Conservation (phyloP, 2,797 vertebrate genomes). For the Craterocephalus amniculus region DNA sequence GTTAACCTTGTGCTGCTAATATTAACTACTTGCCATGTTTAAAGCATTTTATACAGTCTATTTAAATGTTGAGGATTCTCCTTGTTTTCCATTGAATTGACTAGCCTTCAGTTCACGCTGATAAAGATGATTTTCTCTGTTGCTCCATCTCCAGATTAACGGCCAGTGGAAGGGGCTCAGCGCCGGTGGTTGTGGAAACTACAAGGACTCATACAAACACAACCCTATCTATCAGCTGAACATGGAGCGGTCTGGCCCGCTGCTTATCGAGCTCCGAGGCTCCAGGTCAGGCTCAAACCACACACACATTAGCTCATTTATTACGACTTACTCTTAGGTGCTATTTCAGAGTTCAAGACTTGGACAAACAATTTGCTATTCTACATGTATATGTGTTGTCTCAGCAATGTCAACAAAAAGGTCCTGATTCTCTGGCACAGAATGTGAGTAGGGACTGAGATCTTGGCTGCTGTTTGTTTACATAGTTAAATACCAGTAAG, state of each 20-base stretch:
- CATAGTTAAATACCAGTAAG: neutral
- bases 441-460: neutral
- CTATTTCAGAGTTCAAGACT: no score
- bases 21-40: neutral
- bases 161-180: slow-evolving; percentile 95
- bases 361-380: neutral
- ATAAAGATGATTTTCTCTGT: neutral
- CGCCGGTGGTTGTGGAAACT: slow-evolving; percentile 96
- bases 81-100: neutral
- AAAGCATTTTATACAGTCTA: neutral
- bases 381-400: neutral
- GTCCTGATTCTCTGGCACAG: no score
- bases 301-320: neutral
- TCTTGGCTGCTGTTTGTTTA: neutral
- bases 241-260: slow-evolving; percentile 89
- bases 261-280: slow-evolving; percentile 93
- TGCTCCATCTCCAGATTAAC: slow-evolving; percentile 84
- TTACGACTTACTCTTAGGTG: neutral
- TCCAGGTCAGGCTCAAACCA: slow-evolving; percentile 86
- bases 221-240: slow-evolving; percentile 96
- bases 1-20: neutral
- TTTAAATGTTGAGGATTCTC: neutral
- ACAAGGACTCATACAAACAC: slow-evolving; percentile 93
- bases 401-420: neutral
- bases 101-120: neutral